phyloP scores from a whole-genome alignment of 2,797 vertebrate genomes.

The Microtus agrestis region DNA sequence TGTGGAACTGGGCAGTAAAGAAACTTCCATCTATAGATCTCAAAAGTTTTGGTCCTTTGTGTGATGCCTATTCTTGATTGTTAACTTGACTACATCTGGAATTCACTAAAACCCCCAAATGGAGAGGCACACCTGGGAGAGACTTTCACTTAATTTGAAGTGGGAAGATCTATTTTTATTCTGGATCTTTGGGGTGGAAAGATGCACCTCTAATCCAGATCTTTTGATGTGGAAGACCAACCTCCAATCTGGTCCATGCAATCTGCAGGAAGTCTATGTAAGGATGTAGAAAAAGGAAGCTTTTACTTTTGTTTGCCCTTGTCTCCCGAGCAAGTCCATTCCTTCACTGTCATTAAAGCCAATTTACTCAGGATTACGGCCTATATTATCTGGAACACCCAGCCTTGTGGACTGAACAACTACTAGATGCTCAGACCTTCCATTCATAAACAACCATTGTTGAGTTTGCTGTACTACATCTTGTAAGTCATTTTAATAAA shows the following conservation, averaged over 20 bases:
- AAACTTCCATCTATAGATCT: not conserved
- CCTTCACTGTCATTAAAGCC: not conserved
- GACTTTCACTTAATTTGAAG: not conserved
- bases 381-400: too few relatives aligned
- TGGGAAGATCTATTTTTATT: not conserved
- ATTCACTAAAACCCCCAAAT: not conserved
- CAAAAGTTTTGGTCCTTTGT: not conserved
- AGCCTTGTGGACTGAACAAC: not conserved
- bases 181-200: not conserved
- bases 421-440: not conserved
- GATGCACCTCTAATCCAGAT: not conserved
- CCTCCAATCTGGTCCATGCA: too few relatives aligned
- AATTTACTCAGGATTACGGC: not conserved
- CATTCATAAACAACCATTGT: not conserved
- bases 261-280: not conserved
- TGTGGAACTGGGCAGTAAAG: too few relatives aligned
- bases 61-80: too few relatives aligned
- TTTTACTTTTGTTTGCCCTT: not conserved
- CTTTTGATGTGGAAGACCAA: not conserved
- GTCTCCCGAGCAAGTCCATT: too few relatives aligned
- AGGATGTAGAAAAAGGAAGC: not conserved
- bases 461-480: not conserved
- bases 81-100: not conserved
- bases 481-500: not conserved
- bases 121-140: too few relatives aligned